Base-by-base conservation (phyloP, 2,888 invertebrate genomes). In the Hermodice carunculata region DNA sequence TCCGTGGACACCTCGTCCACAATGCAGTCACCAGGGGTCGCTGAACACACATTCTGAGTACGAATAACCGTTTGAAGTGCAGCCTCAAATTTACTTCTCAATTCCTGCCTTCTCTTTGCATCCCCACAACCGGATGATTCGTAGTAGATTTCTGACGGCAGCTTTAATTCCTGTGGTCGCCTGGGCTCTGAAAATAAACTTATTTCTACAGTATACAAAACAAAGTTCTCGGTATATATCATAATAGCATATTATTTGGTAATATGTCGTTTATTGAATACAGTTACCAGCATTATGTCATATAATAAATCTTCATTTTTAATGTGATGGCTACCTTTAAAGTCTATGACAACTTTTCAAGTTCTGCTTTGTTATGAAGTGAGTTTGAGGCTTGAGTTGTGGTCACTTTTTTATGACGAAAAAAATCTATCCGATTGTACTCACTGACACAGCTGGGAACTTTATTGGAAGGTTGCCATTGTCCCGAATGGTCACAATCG, bases 401-500 rank as follows among this genome's bases (percentile, higher is more conserved):
- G n/a, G n/a, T n/a, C n/a, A n/a, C n/a, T n/a, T n/a, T n/a, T n/a
- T n/a, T n/a, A n/a, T n/a, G n/a, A n/a, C n/a, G n/a, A n/a, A n/a
- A n/a, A n/a, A n/a, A n/a, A n/a, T n/a, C n/a, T n/a, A n/a, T n/a
- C n/a, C n/a, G n/a, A 14, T 34, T 19, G 3, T 52, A 70, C 70
- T 66, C 37, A 71, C 71, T 42, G 40, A 71, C 69, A 42, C 71
- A 71, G 60, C 69, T 65, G 19, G 69, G 69, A 17, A 71, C 67
- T 26, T 44, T 46, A 29, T 61, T 22, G 24, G 64, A 59, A 19
- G 71, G 71, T 22, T 52, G 40, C 71, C 71, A 71, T 1, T 34
- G 28, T 34, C 71, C 71, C n/a, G 52, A 57, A 48, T 53, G 61
- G 57, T 67, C 69, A 58, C 71, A 71, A 19, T 46, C 26, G 46